phyloP scores from a whole-genome alignment of 2,113 vertebrate species.

The Dascyllus trimaculatus region DNA sequence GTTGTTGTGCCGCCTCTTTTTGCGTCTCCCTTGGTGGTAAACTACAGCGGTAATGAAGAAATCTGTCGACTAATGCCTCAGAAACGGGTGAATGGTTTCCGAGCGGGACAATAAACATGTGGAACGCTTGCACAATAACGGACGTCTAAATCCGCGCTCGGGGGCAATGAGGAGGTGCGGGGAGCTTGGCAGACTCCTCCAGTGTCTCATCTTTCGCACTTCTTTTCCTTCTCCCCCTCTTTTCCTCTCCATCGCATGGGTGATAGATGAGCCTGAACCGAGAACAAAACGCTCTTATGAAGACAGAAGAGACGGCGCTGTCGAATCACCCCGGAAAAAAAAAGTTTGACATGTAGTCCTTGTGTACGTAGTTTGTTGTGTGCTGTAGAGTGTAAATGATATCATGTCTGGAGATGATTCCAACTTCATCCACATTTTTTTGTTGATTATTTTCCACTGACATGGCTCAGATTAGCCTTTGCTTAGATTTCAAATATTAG shows the following conservation, averaged over 20 bases:
- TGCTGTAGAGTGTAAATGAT: slow-evolving; percentile 54
- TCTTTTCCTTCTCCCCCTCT: slow-evolving; percentile 26
- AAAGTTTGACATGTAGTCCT: slow-evolving; percentile 40
- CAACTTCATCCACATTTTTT: neutral
- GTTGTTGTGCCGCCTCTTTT: slow-evolving; percentile 6
- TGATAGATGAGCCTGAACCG: slow-evolving; percentile 50
- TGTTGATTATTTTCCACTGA: neutral
- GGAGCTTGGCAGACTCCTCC: slow-evolving; percentile 63
- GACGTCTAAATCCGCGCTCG: slow-evolving; percentile 69
- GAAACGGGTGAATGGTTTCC: slow-evolving; percentile 44
- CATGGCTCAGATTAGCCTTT: neutral
- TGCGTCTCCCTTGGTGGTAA: slow-evolving; percentile 46
- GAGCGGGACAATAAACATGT: slow-evolving; percentile 64
- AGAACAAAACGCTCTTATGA: slow-evolving; percentile 52
- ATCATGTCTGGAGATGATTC: slow-evolving; percentile 39
- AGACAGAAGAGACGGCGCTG: slow-evolving; percentile 11
- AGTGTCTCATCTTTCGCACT: slow-evolving; percentile 59
- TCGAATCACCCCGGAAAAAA: slow-evolving; percentile 23
- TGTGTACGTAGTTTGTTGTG: neutral
- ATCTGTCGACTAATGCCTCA: slow-evolving; percentile 64
- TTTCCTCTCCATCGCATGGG: slow-evolving; percentile 8
- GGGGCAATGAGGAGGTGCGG: slow-evolving; percentile 68
- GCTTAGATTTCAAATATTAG: neutral
- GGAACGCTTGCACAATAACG: slow-evolving; percentile 71
- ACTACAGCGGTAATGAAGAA: slow-evolving; percentile 56